Evolutionary conservation across 1,140 invertebrate species (phyloP), one percentile per base, ranked within the genome.

Genomic region (Anastrepha obliqua): DNA sequence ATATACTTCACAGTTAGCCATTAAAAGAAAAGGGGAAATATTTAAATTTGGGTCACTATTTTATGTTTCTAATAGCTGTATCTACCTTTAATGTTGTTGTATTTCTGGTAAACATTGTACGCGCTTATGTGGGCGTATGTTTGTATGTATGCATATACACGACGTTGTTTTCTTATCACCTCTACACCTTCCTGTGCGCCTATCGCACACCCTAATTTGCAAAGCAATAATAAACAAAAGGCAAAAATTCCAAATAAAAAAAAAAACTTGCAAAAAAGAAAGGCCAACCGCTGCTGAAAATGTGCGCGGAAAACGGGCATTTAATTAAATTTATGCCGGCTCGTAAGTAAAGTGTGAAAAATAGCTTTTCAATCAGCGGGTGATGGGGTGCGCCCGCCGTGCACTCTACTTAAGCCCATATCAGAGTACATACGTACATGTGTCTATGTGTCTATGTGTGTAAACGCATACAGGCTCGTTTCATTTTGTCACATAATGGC

Each of bases 41-140:
- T 74, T 74, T 74, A 42, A 74, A 74, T 74, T 44, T 29, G 67
- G 67, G 67, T 74, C 67, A 74, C 39, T 17, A 74, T 74, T 74
- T 74, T 74, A 74, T 47, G 67, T 74, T 74, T 47, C 67, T 74
- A 39, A 74, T 44, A 13, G 67, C 39, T 74, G n/a, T 74, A 17
- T 39, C 67, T 44, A 29, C 39, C 39, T 17, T 47, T 17, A 74
- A 7, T 44, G 15, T 74, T 74, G 67, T 74, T 42, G 6, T 74
- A 44, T 15, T 74, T 74, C 2, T 74, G 44, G 42, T 74, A 47
- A 15, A 74, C 42, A 47, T 17, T n/a, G 39, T 74, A n/a, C 29
- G 44, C 42, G 15, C 4, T 7, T 4, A 47, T 70, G 29, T 29
- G 29, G 1, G 29, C 51, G 51, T 55, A 55, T 11, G 51, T 55